Base-by-base conservation (phyloP, 2,797 vertebrate species). In the Sebastiscus tertius region DNA sequence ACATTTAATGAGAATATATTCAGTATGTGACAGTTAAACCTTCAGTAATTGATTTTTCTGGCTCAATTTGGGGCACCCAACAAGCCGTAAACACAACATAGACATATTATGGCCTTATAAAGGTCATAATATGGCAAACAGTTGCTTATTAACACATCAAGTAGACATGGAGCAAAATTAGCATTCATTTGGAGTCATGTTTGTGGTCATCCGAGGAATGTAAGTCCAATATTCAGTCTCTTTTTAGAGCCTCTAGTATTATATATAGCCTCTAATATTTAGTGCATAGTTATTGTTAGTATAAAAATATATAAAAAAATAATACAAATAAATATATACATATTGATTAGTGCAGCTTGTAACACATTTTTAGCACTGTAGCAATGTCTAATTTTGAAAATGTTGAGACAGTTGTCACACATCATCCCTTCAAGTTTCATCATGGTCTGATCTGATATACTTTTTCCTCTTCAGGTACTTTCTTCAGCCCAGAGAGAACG, bases 401-500 rank as follows among this genome's bases (percentile, higher is more conserved):
- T 69, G 27, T 56, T 6, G 12, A 11, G 14, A 39, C 22, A 18
- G 7, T 5, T 36, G 12, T 59, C 4, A 1, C 0, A 0, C 13
- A 56, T 33, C 16, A 58, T 10, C 5, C 12, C 24, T 56, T 27
- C 16, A 26, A 14, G 29, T 68, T 62, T n/a, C 12, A 39, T 64
- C 10, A 6, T 16, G 10, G 42, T 62, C 46, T 26, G 12, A 29
- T 49, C 33, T 61, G 8, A 6, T 18, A 4, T 36, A 20, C 16
- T 13, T 74, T 36, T 58, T 61, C 26, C 29, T 77, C 56, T 58
- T 56, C 91, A 99, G 98, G 98, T 99, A 99, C 96, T 99, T 97
- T 83, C 96, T 99, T 72, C 98, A 97, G 93, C 99, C 99, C 58
- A 96, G 99, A 89, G 98, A 99, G 91, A 98, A 97, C 0, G 97